phyloP scores from a whole-genome alignment of 2,888 invertebrate genomes.

The Periphyllus acericola region DNA sequence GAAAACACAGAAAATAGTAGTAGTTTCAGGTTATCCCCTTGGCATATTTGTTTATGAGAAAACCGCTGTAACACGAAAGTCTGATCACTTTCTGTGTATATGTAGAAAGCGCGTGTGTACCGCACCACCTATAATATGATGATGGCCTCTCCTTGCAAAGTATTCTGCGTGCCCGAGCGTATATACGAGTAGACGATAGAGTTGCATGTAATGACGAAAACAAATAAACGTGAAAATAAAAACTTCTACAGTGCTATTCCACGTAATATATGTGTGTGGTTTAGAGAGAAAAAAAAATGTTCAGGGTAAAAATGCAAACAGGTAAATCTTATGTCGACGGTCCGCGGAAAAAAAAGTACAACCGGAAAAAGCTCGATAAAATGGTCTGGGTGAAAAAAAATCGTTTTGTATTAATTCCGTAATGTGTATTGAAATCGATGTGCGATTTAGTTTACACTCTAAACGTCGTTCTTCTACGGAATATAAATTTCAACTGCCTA shows the following conservation, averaged over 20 bases:
- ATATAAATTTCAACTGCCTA: background rate
- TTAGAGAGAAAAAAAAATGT: slow-evolving; percentile 5
- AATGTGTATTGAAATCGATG: background rate
- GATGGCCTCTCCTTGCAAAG: no score
- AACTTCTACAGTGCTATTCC: background rate
- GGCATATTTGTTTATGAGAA: no score
- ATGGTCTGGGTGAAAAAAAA: background rate
- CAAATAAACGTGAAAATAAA: slow-evolving; percentile 17
- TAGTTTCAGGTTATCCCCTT: no score
- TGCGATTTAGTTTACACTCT: background rate
- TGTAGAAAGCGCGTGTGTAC: no score
- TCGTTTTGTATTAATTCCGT: background rate
- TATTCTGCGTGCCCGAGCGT: background rate
- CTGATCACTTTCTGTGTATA: no score
- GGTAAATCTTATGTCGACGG: background rate
- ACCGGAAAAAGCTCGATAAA: background rate
- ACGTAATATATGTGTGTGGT: background rate
- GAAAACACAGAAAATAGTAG: no score
- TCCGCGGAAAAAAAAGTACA: background rate
- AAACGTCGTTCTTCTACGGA: background rate
- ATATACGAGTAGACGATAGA: background rate
- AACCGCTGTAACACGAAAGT: no score
- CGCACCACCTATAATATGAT: no score
- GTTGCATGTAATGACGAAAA: background rate
- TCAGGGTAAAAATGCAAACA: background rate